phyloP scores from a whole-genome alignment of 1,140 invertebrate species.

The Hylyphantes graminicola region DNA sequence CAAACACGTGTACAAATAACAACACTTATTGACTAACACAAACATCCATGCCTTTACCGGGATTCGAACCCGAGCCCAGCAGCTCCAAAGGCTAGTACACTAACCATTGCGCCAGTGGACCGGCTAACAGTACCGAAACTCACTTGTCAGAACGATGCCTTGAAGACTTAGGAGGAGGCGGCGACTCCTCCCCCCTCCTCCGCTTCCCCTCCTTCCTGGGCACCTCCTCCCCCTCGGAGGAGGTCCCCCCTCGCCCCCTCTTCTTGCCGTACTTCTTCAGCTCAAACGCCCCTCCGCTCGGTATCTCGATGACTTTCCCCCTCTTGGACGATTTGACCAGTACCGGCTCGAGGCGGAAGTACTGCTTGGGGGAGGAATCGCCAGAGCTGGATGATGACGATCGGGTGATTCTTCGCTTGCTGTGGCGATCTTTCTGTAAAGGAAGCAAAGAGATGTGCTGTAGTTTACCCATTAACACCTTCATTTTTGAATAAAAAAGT shows the following conservation, averaged over 20 bases:
- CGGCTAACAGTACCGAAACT: too few relatives aligned
- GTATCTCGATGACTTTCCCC: slow-evolving; percentile 45
- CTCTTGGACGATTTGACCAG: slow-evolving; percentile 48
- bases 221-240: not conserved
- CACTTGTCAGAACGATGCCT: slow-evolving; percentile 29
- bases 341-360: slow-evolving; percentile 50
- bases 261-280: slow-evolving; percentile 48
- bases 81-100: too few relatives aligned
- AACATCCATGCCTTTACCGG: too few relatives aligned
- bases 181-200: slow-evolving; percentile 5
- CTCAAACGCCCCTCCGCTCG: slow-evolving; percentile 31
- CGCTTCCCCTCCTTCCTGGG: not conserved
- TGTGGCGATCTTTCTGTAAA: slow-evolving; percentile 35
- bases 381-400: slow-evolving; percentile 17
- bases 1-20: too few relatives aligned
- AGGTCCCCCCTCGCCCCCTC: slow-evolving; percentile 1
- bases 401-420: slow-evolving; percentile 9
- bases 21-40: too few relatives aligned
- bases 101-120: too few relatives aligned
- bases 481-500: too few relatives aligned
- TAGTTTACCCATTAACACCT: too few relatives aligned
- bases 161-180: slow-evolving; percentile 2
- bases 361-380: slow-evolving; percentile 47
- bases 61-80: too few relatives aligned
- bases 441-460: not conserved